phyloP scores from a whole-genome alignment of 2,113 vertebrate genomes.

The Noturus placidus region DNA sequence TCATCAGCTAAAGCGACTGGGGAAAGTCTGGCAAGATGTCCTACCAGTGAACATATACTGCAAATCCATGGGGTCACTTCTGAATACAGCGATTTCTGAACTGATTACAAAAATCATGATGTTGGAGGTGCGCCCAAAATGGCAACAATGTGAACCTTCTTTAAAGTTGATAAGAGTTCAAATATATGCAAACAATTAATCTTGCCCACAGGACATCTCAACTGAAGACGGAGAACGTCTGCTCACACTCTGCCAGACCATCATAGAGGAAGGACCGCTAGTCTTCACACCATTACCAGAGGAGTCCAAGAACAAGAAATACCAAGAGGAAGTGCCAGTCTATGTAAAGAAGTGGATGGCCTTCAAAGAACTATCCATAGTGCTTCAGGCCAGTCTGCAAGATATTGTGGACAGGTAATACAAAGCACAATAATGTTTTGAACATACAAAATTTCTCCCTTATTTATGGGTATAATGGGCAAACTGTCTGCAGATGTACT shows the following conservation, averaged over 20 bases:
- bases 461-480: background rate
- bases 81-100: conserved; percentile 86
- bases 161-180: background rate
- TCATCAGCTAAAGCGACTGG: conserved; percentile 89
- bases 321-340: conserved; percentile 88
- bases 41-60: conserved; percentile 90
- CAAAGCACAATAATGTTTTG: background rate
- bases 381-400: conserved; percentile 88
- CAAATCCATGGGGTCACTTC: conserved; percentile 90
- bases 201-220: conserved; percentile 75
- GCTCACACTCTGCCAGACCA: conserved; percentile 81
- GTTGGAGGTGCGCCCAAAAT: conserved; percentile 80
- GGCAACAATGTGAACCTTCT: background rate
- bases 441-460: background rate
- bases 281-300: conserved; percentile 87
- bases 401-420: conserved; percentile 90
- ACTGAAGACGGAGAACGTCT: conserved; percentile 88
- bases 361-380: conserved; percentile 87
- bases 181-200: background rate
- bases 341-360: conserved; percentile 88
- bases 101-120: conserved; percentile 82
- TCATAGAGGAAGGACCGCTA: conserved; percentile 88
- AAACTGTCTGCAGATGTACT: background rate
- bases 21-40: conserved; percentile 93
- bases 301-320: conserved; percentile 83